A percentile compares a stretch with the other conserved stretches of the same genome.
These are phyloP conservation scores for Drosophila imparisetae DNA, from an alignment of 2,888 invertebrate species.

Conservation along the genomic window DNA sequence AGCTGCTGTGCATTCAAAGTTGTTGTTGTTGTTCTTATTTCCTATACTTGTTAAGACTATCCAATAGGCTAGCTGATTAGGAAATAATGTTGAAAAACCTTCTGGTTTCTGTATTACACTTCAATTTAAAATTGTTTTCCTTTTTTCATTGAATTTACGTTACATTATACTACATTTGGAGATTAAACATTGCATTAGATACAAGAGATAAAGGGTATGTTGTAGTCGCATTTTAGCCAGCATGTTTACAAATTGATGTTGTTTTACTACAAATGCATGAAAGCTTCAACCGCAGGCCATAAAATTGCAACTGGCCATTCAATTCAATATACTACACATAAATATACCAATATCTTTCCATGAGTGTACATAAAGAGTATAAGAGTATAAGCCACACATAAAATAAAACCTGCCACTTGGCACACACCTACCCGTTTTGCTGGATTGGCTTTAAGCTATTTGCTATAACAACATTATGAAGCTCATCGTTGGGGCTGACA, in stretches of 20 bases:
- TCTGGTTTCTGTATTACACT: background rate
- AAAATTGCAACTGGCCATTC: conserved; percentile 45
- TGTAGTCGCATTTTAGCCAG: background rate
- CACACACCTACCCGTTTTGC: conserved; percentile 46
- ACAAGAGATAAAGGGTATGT: background rate
- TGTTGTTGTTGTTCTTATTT: conserved; percentile 14
- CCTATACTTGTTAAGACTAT: background rate
- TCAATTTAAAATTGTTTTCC: background rate
- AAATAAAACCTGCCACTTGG: conserved; percentile 17
- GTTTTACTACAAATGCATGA: conserved; percentile 29
- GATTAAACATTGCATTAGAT: background rate
- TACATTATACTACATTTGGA: background rate
- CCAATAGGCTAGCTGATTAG: background rate
- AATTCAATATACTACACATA: conserved; percentile 41
- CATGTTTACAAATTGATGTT: background rate
- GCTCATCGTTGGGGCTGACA: conserved; percentile 28
- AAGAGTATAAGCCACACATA: background rate
- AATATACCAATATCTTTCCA: conserved; percentile 1
- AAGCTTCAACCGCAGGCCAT: conserved; percentile 47
- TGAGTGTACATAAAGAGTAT: conserved; percentile 1
- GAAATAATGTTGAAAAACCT: background rate
- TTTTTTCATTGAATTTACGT: background rate
- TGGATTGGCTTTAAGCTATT: conserved; percentile 60
- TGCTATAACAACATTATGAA: conserved; percentile 54
- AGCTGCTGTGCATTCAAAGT: conserved; percentile 14